Evolutionary conservation across 2,113 vertebrate species (phyloP).

Genomic region (Speoplatyrhinus poulsoni): DNA sequence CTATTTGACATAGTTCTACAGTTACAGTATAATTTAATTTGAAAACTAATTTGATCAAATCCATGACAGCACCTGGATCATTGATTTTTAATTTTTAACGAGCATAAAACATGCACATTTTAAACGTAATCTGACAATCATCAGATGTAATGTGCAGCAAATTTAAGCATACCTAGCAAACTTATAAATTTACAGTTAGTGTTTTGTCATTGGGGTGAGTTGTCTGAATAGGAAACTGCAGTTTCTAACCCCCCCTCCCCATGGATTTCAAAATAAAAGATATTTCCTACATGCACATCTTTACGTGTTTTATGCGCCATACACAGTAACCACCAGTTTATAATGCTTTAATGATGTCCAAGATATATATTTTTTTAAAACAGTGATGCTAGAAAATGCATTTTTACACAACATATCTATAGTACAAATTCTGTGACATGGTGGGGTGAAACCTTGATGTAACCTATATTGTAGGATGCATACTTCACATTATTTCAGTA

Average conservation of each 20-base stretch:
- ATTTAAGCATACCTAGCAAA: slow-evolving; percentile 10
- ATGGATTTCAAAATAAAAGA: slow-evolving; percentile 74
- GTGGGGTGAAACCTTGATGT: neutral
- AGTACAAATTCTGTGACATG: neutral
- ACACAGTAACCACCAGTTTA: neutral
- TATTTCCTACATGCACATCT: slow-evolving; percentile 62
- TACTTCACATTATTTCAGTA: neutral
- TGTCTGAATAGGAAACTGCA: slow-evolving; percentile 53
- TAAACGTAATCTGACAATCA: slow-evolving; percentile 64
- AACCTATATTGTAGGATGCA: neutral
- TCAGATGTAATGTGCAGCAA: slow-evolving; percentile 50
- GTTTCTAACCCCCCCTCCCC: slow-evolving; percentile 50
- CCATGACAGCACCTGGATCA: slow-evolving; percentile 17
- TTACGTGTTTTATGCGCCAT: slow-evolving; percentile 30
- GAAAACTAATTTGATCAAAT: neutral
- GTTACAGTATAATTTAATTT: no score
- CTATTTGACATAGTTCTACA: no score
- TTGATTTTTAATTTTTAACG: slow-evolving; percentile 7
- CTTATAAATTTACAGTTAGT: no score
- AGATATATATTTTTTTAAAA: slow-evolving; percentile 14
- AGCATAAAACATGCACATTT: no score
- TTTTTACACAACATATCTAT: neutral
- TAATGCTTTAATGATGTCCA: neutral
- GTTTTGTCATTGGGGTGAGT: slow-evolving; percentile 52
- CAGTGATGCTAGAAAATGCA: neutral